Evolutionary conservation across 2,797 vertebrate species (phyloP).

Genomic region (Sebastes itinus): DNA sequence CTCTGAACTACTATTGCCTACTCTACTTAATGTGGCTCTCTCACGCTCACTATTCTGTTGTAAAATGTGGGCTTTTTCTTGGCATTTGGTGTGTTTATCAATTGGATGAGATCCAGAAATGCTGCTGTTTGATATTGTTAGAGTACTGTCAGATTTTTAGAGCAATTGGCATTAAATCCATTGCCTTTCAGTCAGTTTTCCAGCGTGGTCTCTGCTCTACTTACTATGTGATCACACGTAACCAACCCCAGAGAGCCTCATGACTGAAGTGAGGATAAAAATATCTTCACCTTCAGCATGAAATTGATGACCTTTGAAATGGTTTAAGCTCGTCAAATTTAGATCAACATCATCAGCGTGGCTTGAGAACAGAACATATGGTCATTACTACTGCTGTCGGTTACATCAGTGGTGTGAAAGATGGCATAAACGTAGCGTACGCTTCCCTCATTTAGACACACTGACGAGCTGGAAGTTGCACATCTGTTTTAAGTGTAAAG

Average conservation of each 20-base stretch:
- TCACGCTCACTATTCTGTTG: not conserved
- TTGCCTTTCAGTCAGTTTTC: not conserved
- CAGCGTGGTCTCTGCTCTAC: not conserved
- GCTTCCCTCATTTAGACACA: not conserved
- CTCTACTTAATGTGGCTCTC: not conserved
- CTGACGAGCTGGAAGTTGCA: not conserved
- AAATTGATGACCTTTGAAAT: not conserved
- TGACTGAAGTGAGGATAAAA: not conserved
- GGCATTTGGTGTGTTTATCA: not conserved
- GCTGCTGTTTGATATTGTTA: not conserved
- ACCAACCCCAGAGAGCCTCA: not conserved
- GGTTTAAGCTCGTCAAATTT: not conserved
- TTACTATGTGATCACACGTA: not conserved
- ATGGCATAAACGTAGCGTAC: not conserved
- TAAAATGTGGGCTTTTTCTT: not conserved
- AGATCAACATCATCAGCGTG: not conserved
- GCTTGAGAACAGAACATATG: not conserved
- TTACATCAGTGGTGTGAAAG: not conserved
- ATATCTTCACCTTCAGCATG: no score
- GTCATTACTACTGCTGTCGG: not conserved
- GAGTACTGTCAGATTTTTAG: not conserved
- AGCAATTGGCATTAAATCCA: not conserved
- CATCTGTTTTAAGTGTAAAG: not conserved
- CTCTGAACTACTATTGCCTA: not conserved
- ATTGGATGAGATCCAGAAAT: not conserved